These are phyloP conservation scores for Galerucella calmariensis DNA, from an alignment of 2,888 invertebrate species.

Conservation along the genomic window DNA sequence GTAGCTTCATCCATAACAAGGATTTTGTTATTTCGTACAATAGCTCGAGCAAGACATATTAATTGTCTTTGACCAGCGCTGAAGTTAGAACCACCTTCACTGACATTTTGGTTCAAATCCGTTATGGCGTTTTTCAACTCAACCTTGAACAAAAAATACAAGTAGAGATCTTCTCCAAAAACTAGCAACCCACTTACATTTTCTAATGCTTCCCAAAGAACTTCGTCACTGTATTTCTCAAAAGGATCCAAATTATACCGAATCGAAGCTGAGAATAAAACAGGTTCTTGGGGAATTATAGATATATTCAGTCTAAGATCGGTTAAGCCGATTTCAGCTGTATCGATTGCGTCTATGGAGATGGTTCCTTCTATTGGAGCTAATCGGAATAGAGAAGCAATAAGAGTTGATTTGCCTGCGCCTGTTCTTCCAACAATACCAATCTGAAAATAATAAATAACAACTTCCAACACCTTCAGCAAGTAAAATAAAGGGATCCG, in stretches of 20 bases:
- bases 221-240: constrained; percentile 75
- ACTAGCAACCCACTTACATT: constrained; percentile 65
- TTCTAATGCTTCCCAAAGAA: constrained; percentile 82
- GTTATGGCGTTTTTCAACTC: constrained; percentile 78
- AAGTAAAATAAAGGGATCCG: too few relatives aligned
- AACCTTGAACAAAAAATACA: constrained; percentile 32
- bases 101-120: constrained; percentile 74
- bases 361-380: constrained; percentile 83
- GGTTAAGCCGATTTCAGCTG: constrained; percentile 76
- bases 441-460: constrained; percentile 66
- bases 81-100: constrained; percentile 84
- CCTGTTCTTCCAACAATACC: constrained; percentile 90
- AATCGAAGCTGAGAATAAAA: constrained; percentile 85
- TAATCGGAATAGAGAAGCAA: constrained; percentile 84
- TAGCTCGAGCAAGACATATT: constrained; percentile 89
- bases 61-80: constrained; percentile 91
- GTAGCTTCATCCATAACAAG: constrained; percentile 92
- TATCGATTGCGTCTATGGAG: constrained; percentile 80
- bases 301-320: constrained; percentile 84
- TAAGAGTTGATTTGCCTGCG: constrained; percentile 85
- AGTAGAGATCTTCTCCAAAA: too few relatives aligned
- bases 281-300: constrained; percentile 86
- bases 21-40: constrained; percentile 80
- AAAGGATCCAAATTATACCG: constrained; percentile 89
- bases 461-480: not conserved